Conservation (phyloP, 2,888 invertebrate species). For the Acheta domesticus region DNA sequence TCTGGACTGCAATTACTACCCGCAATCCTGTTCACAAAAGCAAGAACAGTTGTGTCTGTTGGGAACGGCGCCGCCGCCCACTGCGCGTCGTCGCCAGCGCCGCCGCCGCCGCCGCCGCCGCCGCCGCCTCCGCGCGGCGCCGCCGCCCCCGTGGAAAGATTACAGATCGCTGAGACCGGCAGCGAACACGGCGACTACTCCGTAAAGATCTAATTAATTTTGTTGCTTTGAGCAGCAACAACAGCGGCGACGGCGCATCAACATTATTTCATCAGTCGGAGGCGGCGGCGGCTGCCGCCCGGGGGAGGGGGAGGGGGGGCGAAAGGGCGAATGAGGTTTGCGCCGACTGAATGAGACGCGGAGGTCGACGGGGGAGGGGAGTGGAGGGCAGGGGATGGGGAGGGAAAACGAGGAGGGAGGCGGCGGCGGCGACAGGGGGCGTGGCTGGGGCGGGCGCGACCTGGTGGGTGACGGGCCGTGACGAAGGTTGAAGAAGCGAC, state of each 20-base stretch:
- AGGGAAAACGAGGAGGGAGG: background rate
- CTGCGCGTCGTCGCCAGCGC: background rate
- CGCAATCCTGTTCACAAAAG: too few relatives aligned
- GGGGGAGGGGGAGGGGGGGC: background rate
- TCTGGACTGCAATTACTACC: too few relatives aligned
- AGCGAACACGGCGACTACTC: conserved; percentile 23
- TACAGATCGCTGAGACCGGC: background rate
- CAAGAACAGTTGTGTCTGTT: too few relatives aligned
- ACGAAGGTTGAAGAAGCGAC: background rate
- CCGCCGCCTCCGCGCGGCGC: background rate
- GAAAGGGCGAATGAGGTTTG: background rate
- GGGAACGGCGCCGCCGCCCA: background rate
- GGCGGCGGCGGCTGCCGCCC: background rate
- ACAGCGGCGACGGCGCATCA: conserved; percentile 19
- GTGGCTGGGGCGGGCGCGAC: background rate
- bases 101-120: background rate
- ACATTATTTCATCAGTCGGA: conserved; percentile 28
- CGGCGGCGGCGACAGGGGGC: background rate
- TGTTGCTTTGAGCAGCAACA: conserved; percentile 26
- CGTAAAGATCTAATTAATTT: conserved; percentile 31
- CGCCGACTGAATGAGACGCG: background rate
- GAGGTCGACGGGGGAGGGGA: background rate
- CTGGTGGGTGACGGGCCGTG: background rate
- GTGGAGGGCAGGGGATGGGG: too few relatives aligned
- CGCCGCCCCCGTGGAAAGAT: background rate